phyloP scores from a whole-genome alignment of 2,797 vertebrate species.

The Vireo griseus region DNA sequence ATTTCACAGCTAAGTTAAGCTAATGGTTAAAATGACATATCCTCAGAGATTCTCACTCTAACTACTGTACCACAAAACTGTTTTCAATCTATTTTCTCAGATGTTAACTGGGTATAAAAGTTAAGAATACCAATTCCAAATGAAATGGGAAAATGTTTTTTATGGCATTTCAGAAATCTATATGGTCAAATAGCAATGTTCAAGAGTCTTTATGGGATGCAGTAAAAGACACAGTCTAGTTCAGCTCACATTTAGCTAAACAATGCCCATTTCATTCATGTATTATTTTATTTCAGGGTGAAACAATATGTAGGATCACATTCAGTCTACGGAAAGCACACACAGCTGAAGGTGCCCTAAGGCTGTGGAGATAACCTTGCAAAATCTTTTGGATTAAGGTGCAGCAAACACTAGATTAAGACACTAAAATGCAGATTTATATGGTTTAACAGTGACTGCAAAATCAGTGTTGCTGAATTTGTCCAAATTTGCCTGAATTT shows the following conservation, averaged over 20 bases:
- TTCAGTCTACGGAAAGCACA: not conserved
- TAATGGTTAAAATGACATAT: not conserved
- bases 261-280: not conserved
- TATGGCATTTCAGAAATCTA: not conserved
- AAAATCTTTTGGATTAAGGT: not conserved
- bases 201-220: not conserved
- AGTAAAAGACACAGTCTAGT: not conserved
- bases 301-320: not conserved
- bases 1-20: slow-evolving; percentile 5
- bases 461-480: not conserved
- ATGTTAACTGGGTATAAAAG: not conserved
- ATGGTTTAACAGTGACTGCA: not conserved
- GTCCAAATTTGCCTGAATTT: not conserved
- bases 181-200: not conserved
- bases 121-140: not conserved
- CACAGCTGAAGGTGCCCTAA: not conserved
- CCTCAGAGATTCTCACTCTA: not conserved
- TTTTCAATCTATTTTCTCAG: not conserved
- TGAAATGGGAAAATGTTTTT: not conserved
- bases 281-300: not conserved
- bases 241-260: not conserved
- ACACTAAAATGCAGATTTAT: not conserved
- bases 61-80: not conserved
- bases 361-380: not conserved
- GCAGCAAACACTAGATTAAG: not conserved